These are phyloP conservation scores for Pomatorhinus ruficollis DNA, from an alignment of 2,113 vertebrate species.

Conservation along the genomic window DNA sequence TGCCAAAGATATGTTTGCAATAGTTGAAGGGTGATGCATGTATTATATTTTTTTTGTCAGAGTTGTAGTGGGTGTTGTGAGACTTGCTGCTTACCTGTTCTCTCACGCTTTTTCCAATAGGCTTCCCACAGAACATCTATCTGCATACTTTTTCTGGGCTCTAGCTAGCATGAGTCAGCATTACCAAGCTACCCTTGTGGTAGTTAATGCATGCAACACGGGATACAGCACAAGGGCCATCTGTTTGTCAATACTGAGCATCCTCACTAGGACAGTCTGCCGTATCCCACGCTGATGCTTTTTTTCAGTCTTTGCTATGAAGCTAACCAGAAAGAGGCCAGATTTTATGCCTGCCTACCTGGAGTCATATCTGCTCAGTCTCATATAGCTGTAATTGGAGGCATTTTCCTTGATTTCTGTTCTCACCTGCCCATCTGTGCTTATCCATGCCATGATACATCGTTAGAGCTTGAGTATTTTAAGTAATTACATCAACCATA, in stretches of 20 bases:
- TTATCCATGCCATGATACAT: not conserved
- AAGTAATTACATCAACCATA: not conserved
- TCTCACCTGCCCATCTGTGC: not conserved
- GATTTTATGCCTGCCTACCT: not conserved
- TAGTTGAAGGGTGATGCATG: not conserved
- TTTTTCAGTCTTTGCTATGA: not conserved
- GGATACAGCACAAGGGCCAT: not conserved
- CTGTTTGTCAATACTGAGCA: not conserved
- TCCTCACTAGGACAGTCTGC: not conserved
- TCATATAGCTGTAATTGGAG: not conserved
- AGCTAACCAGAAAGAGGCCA: not conserved
- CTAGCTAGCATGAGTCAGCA: not conserved
- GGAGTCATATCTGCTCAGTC: not conserved
- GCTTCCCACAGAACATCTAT: not conserved
- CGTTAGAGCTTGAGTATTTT: accelerated
- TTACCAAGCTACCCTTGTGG: not conserved
- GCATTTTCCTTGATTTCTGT: not conserved
- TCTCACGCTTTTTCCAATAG: accelerated
- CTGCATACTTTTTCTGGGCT: not conserved
- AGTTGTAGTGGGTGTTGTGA: not conserved
- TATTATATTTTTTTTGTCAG: not conserved
- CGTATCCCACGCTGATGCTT: accelerated
- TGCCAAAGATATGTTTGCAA: not conserved
- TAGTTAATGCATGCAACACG: not conserved
- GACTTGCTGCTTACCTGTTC: not conserved